Conservation (phyloP, 1,140 invertebrate species). For the Rhagoletis zephyria region DNA sequence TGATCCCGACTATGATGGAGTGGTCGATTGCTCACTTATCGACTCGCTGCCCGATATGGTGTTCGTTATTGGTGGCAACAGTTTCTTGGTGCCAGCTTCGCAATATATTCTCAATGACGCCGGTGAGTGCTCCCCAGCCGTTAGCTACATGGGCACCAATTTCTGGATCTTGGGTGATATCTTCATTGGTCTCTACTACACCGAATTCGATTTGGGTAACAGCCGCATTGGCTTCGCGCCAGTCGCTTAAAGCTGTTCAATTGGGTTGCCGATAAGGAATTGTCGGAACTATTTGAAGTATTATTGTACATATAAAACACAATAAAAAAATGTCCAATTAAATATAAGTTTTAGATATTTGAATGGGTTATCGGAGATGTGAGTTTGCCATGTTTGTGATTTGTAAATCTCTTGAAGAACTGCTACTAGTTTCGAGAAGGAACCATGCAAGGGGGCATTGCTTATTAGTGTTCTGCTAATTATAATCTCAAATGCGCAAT, state of each 20-base stretch:
- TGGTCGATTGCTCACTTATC: constrained; percentile 45
- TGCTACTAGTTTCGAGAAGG: too few species aligned
- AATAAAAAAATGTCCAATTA: too few species aligned
- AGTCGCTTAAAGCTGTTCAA: constrained; percentile 55
- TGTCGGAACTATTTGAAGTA: too few species aligned
- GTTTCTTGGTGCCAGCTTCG: constrained; percentile 58
- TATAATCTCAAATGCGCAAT: too few species aligned
- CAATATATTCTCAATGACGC: constrained; percentile 60
- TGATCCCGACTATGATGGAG: neutral
- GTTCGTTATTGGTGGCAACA: constrained; percentile 62
- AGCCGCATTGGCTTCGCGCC: constrained; percentile 78
- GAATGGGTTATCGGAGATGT: too few species aligned
- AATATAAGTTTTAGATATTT: too few species aligned
- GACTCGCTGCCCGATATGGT: constrained; percentile 57
- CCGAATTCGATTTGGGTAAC: constrained; percentile 82
- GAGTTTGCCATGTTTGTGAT: too few species aligned
- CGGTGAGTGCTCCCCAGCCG: constrained; percentile 58
- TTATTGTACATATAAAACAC: too few species aligned
- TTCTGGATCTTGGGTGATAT: constrained; percentile 76
- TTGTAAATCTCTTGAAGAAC: too few species aligned
- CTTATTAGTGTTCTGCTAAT: too few species aligned
- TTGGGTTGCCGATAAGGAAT: too few species aligned
- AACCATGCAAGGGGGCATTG: too few species aligned
- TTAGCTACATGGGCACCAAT: constrained; percentile 59
- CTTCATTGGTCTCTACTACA: constrained; percentile 81